phyloP scores from a whole-genome alignment of 2,797 vertebrate species.

The Sparidentex hasta region DNA sequence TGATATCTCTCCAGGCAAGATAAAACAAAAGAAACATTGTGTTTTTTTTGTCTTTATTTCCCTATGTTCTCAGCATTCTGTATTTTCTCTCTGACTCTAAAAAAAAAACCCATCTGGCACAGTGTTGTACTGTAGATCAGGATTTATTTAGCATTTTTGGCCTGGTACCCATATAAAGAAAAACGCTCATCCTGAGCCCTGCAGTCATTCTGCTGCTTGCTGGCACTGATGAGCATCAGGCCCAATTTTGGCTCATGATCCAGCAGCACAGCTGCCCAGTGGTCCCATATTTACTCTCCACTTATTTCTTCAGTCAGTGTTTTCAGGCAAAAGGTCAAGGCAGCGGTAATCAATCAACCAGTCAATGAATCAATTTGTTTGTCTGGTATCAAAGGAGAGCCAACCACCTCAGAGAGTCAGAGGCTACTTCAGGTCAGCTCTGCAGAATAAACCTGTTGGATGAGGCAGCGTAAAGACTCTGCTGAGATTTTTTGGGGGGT shows the following conservation, averaged over 20 bases:
- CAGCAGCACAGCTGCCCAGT: slow-evolving; percentile 12
- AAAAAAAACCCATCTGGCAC: neutral
- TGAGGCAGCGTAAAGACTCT: neutral
- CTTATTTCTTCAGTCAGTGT: slow-evolving; percentile 37
- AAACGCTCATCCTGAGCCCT: neutral
- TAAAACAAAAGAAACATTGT: neutral
- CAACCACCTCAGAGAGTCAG: neutral
- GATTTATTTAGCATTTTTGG: slow-evolving; percentile 13
- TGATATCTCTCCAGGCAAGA: slow-evolving; percentile 36
- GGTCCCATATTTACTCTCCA: slow-evolving; percentile 30
- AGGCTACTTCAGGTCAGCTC: neutral
- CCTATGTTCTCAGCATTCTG: neutral
- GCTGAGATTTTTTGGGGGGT: neutral
- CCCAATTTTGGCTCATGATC: slow-evolving; percentile 23
- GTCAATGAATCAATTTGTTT: slow-evolving; percentile 8
- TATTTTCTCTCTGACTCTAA: slow-evolving; percentile 1
- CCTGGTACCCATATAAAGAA: slow-evolving; percentile 2
- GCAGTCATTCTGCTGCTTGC: neutral
- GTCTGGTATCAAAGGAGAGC: neutral
- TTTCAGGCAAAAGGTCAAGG: slow-evolving; percentile 42
- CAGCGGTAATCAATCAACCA: slow-evolving; percentile 32
- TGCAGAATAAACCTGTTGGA: neutral
- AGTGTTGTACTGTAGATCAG: neutral
- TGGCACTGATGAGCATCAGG: slow-evolving; percentile 6
- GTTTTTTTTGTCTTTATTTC: neutral